These are phyloP conservation scores for Diabrotica undecimpunctata DNA, from an alignment of 1,140 invertebrate species.

Conservation along the genomic window DNA sequence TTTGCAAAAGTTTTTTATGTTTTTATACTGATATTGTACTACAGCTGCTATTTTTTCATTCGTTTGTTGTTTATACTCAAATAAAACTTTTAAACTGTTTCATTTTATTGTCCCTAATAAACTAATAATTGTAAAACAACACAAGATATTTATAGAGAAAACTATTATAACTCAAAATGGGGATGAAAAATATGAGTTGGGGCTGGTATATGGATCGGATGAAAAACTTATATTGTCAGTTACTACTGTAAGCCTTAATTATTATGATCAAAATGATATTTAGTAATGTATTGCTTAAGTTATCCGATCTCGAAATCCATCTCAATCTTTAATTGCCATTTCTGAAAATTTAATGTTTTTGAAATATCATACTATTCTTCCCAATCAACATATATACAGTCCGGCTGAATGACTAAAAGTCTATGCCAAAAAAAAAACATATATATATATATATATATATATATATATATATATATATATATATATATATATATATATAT, in stretches of 20 bases:
- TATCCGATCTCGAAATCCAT: conserved; percentile 5
- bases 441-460: no score
- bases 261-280: conserved; percentile 8
- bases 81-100: no score
- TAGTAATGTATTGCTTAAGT: background rate
- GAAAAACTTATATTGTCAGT: conserved; percentile 1
- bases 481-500: no score
- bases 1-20: conserved; percentile 1
- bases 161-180: conserved; percentile 5
- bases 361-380: background rate
- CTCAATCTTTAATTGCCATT: conserved; percentile 4
- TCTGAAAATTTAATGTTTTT: conserved; percentile 7
- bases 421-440: no score
- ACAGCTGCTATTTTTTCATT: background rate
- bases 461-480: no score
- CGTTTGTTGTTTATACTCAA: conserved; percentile 5
- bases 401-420: no score
- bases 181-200: conserved; percentile 3
- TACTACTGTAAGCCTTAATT: background rate
- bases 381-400: no score
- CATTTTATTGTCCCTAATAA: conserved; percentile 6
- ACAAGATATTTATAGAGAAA: conserved; percentile 2
- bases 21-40: background rate
- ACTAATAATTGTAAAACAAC: background rate
- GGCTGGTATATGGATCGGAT: conserved; percentile 1